These are phyloP conservation scores for Platysternon megacephalum DNA, from an alignment of 2,113 vertebrate genomes.

Conservation along the genomic window DNA sequence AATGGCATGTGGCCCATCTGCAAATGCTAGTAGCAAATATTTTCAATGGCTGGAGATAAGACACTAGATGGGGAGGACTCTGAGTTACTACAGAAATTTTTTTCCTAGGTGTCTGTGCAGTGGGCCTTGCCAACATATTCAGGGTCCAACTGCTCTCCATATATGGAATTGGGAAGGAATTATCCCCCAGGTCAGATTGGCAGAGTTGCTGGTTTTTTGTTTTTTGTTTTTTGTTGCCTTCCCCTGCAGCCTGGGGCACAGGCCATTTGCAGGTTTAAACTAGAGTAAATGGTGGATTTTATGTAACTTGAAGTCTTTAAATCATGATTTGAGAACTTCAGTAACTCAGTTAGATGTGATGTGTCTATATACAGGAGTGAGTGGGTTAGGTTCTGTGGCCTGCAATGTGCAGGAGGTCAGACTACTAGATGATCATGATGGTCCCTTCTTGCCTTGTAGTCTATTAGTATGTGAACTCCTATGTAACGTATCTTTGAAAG, in stretches of 20 bases:
- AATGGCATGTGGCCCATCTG: background rate
- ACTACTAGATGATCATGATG: background rate
- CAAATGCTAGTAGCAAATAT: background rate
- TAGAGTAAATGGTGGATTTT: background rate
- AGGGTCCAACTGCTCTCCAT: background rate
- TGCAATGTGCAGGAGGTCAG: background rate
- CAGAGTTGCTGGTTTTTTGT: background rate
- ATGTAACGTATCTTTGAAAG: background rate
- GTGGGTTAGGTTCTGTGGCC: background rate
- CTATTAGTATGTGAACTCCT: background rate
- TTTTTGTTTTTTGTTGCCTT: background rate
- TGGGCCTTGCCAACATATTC: background rate
- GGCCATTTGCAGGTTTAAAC: background rate
- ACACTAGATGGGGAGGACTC: background rate
- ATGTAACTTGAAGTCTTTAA: background rate
- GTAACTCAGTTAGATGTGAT: background rate
- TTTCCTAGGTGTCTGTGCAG: background rate
- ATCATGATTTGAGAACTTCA: background rate
- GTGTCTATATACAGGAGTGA: background rate
- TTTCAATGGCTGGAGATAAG: background rate
- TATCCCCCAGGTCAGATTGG: background rate
- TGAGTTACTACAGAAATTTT: background rate
- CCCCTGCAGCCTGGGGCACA: background rate
- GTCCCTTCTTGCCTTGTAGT: background rate
- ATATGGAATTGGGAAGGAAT: background rate